These are phyloP conservation scores for Hoplodrina ambigua DNA, from an alignment of 2,888 invertebrate species.

Conservation along the genomic window DNA sequence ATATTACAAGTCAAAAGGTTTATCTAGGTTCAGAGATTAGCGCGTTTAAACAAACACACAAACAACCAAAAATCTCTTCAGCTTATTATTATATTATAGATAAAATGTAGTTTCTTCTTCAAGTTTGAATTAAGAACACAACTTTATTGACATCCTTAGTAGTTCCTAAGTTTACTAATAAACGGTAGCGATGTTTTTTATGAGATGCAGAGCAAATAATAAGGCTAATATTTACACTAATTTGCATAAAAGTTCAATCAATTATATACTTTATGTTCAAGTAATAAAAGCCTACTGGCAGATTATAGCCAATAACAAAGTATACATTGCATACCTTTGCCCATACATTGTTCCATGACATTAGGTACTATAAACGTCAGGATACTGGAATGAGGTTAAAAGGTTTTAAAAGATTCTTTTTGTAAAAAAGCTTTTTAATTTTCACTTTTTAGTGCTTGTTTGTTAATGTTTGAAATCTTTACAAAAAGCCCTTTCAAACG, in stretches of 20 bases:
- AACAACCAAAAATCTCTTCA: too few relatives aligned
- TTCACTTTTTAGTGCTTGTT: too few relatives aligned
- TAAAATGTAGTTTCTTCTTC: too few relatives aligned
- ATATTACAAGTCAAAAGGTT: neutral
- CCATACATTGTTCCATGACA: conserved; percentile 17
- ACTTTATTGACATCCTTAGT: neutral
- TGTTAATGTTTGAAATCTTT: too few relatives aligned
- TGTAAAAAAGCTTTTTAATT: too few relatives aligned
- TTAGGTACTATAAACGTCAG: conserved; percentile 2
- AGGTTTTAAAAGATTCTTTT: too few relatives aligned
- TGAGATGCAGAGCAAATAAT: neutral
- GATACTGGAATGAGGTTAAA: neutral
- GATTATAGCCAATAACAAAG: conserved; percentile 20
- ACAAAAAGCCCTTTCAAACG: too few relatives aligned
- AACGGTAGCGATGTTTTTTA: too few relatives aligned
- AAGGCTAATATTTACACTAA: neutral
- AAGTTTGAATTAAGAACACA: neutral
- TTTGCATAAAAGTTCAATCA: conserved; percentile 3
- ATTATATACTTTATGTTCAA: conserved; percentile 20
- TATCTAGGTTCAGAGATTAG: too few relatives aligned
- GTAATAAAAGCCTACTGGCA: conserved; percentile 17
- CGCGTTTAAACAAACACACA: too few relatives aligned
- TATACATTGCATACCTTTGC: neutral
- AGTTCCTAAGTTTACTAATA: too few relatives aligned
- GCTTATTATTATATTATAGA: too few relatives aligned